Evolutionary conservation across 2,113 vertebrate genomes (phyloP), one percentile per base, ranked within the genome.

Genomic region (Limnothrissa miodon): DNA sequence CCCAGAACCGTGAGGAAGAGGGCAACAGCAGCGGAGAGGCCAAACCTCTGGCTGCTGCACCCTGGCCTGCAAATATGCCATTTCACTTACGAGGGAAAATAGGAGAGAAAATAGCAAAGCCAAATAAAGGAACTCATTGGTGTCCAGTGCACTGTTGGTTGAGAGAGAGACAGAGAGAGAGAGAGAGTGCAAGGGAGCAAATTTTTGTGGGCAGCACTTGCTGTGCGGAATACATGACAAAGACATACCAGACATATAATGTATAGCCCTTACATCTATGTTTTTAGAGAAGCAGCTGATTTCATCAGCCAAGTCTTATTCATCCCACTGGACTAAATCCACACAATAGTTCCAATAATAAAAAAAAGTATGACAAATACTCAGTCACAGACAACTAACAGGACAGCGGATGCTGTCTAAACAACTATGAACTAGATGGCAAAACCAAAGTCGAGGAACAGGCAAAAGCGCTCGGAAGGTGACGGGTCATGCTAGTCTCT

Each of bases 171-270:
- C 19, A 4, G 10, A 39, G 51, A 46, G 78, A 17, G 21, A 66
- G 81, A 2, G 21, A 66, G 81, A 46, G 78, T 10, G 21, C 46
- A 78, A 2, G 21, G 48, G 81, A 53, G 19, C 11, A 5, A 91
- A 92, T 93, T 90, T 90, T 91, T 92, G 93, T 91, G 92, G 92
- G 85, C 86, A 89, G 87, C 90, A 91, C 90, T 87, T 84, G 90
- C 89, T 87, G 87, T 74, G 66, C 25, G 36, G 66, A 36, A 74
- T 74, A 33, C 90, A 91, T 90, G 90, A 92, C 90, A 92, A 91
- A 92, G 90, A 89, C 88, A 92, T 92, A 92, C 90, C 92, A 94
- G 92, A 93, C 89, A 44, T 84, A 33, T 36, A 74, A 74, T 74
- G 66, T 74, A 36, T 13, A 74, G 25, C 33, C 29, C 15, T 36